Conservation (phyloP, 1,140 invertebrate genomes). For the Zaprionus ghesquierei region DNA sequence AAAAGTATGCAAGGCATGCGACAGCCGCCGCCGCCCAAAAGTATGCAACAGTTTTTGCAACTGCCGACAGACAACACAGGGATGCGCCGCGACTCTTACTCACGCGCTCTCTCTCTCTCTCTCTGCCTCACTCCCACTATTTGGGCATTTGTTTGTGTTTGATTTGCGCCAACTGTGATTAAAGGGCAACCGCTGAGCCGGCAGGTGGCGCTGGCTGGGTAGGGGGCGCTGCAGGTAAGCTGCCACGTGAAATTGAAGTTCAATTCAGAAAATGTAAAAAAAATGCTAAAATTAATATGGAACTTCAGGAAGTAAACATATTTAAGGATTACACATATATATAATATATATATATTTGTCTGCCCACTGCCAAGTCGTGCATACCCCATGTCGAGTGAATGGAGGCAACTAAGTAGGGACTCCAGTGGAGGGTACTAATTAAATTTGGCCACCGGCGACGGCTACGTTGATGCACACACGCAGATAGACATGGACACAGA, state of each 20-base stretch:
- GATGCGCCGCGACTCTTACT: background rate
- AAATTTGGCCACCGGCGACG: conserved; percentile 67
- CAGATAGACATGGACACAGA: background rate
- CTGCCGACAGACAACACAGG: conserved; percentile 20
- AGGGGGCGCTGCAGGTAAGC: background rate
- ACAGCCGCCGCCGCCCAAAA: conserved; percentile 19
- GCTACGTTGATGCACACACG: conserved; percentile 63
- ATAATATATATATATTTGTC: no score
- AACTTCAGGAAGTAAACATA: no score
- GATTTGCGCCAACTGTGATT: conserved; percentile 72
- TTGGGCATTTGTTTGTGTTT: conserved; percentile 68
- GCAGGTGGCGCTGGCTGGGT: background rate
- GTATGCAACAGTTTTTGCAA: conserved; percentile 71
- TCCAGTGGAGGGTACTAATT: conserved; percentile 59
- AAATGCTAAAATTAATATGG: background rate
- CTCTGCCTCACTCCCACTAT: background rate
- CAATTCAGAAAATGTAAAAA: conserved; percentile 50
- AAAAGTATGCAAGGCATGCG: conserved; percentile 72
- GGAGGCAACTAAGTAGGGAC: conserved; percentile 2
- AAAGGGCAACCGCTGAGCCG: conserved; percentile 46
- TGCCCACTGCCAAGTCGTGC: background rate
- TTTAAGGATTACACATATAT: background rate
- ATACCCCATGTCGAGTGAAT: background rate
- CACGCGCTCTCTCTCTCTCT: background rate
- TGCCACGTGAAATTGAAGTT: conserved; percentile 41